Percentiles rank a stretch among this genome's conserved stretches.
phyloP scores from a whole-genome alignment of 1,140 invertebrate species.

The Batillaria attramentaria region DNA sequence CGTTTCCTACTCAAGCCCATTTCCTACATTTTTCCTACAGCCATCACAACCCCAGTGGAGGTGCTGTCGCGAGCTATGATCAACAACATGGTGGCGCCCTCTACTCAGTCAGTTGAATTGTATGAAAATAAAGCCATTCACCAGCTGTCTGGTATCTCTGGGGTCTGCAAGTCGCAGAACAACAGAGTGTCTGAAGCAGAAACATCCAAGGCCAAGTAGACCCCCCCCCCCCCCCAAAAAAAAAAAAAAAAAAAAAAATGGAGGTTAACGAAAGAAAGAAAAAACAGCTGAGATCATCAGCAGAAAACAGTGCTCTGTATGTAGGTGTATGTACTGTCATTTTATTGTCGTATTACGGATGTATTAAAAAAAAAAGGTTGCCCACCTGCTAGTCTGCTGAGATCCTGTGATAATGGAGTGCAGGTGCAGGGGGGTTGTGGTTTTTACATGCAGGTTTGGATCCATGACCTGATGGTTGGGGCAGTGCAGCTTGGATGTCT shows the following conservation, averaged over 20 bases:
- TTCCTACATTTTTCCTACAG: conserved; percentile 63
- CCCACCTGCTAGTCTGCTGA: too few relatives aligned
- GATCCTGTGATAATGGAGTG: too few relatives aligned
- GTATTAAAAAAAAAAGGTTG: too few relatives aligned
- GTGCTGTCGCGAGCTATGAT: conserved; percentile 64
- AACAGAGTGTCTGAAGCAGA: conserved; percentile 25
- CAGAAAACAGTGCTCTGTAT: not conserved
- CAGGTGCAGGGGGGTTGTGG: too few relatives aligned
- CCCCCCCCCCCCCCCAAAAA: too few relatives aligned
- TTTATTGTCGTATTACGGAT: too few relatives aligned
- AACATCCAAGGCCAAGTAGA: conserved; percentile 29
- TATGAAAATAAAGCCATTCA: conserved; percentile 69
- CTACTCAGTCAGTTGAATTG: conserved; percentile 41
- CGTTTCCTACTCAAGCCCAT: conserved; percentile 62
- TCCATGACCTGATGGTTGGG: too few relatives aligned
- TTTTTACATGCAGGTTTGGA: too few relatives aligned
- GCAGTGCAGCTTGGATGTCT: too few relatives aligned
- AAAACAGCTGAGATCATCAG: not conserved
- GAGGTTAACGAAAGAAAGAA: not conserved
- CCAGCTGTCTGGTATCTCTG: conserved; percentile 53
- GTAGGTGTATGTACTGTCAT: too few relatives aligned
- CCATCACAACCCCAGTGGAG: conserved; percentile 63
- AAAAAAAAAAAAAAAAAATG: not conserved
- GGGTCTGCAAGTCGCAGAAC: conserved; percentile 31
- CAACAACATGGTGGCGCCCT: conserved; percentile 54